Evolutionary conservation across 1,140 invertebrate genomes (phyloP).

Genomic region (Leptoteleia sp.): DNA sequence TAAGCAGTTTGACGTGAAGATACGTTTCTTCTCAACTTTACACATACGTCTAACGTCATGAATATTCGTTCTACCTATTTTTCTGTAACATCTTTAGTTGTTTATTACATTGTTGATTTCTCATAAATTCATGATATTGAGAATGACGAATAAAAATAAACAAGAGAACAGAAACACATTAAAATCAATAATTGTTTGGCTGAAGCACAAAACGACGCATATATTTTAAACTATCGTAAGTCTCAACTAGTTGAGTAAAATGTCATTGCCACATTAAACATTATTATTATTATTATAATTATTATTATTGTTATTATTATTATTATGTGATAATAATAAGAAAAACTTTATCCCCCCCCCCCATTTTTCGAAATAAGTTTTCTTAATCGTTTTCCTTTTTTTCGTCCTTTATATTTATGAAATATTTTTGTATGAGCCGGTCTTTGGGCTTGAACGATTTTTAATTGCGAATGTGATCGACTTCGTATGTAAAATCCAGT

Average conservation of each 20-base stretch:
- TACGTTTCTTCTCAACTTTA: not conserved
- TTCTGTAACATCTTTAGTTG: not conserved
- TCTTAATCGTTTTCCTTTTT: too few species aligned
- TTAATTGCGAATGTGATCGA: too few species aligned
- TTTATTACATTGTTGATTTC: not conserved
- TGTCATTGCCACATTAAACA: not conserved
- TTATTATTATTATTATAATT: constrained; percentile 6
- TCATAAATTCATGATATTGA: too few species aligned
- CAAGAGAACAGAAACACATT: not conserved
- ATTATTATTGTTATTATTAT: too few species aligned
- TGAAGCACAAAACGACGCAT: constrained; percentile 3
- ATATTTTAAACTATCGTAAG: not conserved
- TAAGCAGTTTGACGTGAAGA: constrained; percentile 70
- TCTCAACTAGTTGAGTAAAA: not conserved
- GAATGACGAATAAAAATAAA: constrained; percentile 4
- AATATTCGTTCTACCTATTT: not conserved
- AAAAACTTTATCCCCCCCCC: too few species aligned
- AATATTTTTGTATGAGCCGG: too few species aligned
- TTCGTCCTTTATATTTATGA: too few species aligned
- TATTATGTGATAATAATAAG: constrained; percentile 1
- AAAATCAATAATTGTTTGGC: not conserved
- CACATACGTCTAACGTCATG: not conserved
- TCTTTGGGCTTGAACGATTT: too few species aligned
- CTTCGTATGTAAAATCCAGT: too few species aligned
- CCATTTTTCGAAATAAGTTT: too few species aligned